These are phyloP conservation scores for Saccostrea glomerata DNA, from an alignment of 1,140 invertebrate species.

Conservation along the genomic window DNA sequence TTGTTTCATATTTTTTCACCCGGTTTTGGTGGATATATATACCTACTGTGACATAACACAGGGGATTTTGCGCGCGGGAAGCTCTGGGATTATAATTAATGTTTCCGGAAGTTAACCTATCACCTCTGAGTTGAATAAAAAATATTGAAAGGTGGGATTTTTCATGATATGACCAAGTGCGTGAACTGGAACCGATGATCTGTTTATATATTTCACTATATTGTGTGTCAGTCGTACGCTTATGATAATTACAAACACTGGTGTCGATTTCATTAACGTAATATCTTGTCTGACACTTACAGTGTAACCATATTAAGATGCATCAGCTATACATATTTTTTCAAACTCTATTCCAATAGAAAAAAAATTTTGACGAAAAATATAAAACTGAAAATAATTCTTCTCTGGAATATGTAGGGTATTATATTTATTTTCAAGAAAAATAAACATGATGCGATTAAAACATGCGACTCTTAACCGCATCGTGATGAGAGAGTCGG, in stretches of 20 bases:
- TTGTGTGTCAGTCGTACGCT: not conserved
- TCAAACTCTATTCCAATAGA: too few species aligned
- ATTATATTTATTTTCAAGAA: too few species aligned
- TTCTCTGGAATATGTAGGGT: too few species aligned
- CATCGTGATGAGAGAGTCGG: not conserved
- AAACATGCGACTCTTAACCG: slow-evolving; percentile 14
- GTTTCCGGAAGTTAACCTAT: slow-evolving; percentile 35
- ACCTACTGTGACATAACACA: not conserved
- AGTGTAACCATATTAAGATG: too few species aligned
- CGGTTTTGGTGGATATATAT: not conserved
- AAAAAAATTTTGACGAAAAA: too few species aligned
- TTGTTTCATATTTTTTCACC: not conserved
- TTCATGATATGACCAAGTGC: not conserved
- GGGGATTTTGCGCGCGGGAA: not conserved
- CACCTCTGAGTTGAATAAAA: not conserved
- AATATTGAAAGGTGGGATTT: not conserved
- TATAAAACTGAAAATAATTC: too few species aligned
- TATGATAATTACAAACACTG: slow-evolving; percentile 7
- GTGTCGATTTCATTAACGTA: not conserved
- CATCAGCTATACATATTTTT: too few species aligned
- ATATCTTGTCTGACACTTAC: too few species aligned
- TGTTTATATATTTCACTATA: not conserved
- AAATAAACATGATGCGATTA: not conserved
- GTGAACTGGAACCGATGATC: not conserved
- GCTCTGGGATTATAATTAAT: not conserved